Evolutionary conservation across 2,797 vertebrate genomes (phyloP).

Genomic region (Lophius americanus): DNA sequence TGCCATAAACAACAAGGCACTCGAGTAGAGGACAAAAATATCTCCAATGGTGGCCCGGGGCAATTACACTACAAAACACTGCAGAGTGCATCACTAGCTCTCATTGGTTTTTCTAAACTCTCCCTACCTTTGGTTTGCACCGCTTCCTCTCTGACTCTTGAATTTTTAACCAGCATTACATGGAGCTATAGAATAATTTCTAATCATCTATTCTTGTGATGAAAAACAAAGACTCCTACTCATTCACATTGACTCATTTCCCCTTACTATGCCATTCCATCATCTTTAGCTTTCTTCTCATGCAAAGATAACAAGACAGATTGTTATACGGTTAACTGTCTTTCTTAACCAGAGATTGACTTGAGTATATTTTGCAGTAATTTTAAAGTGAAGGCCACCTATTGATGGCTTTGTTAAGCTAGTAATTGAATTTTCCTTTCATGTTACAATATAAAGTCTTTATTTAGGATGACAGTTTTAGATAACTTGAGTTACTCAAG

Average conservation of each 20-base stretch:
- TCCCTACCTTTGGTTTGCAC: conserved; percentile 19
- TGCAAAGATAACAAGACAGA: conserved; percentile 4
- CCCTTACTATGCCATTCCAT: conserved; percentile 11
- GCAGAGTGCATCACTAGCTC: conserved; percentile 15
- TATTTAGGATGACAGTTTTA: too few species aligned
- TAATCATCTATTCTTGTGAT: conserved; percentile 14
- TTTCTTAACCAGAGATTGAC: not conserved
- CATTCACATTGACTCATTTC: not conserved
- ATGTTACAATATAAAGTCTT: not conserved
- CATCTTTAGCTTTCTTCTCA: conserved; percentile 5
- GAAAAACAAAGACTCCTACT: conserved; percentile 5
- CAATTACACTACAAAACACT: conserved; percentile 67
- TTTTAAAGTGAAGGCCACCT: not conserved
- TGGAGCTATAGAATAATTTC: conserved; percentile 25
- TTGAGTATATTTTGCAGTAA: not conserved
- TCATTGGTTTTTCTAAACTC: conserved; percentile 21
- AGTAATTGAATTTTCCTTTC: not conserved
- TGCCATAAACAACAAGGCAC: conserved; percentile 65
- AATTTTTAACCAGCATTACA: conserved; percentile 42
- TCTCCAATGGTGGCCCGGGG: conserved; percentile 50
- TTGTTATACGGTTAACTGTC: too few species aligned
- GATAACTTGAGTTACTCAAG: too few species aligned
- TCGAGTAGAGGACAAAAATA: conserved; percentile 61
- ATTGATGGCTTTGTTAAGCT: not conserved
- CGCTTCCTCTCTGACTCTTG: conserved; percentile 22